Conservation (phyloP, 2,113 vertebrate genomes). For the Pygoscelis antarcticus region DNA sequence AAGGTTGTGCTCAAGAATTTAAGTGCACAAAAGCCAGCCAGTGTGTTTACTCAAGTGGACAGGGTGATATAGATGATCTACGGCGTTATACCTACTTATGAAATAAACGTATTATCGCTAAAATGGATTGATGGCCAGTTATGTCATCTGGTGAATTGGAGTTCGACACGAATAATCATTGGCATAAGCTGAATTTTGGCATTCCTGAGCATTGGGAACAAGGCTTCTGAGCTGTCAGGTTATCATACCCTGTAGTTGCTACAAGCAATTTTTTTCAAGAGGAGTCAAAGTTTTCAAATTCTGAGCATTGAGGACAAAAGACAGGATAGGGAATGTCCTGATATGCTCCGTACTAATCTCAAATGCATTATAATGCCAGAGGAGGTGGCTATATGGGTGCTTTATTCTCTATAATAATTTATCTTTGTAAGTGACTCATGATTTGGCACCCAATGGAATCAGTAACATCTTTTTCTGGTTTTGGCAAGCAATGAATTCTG, state of each 20-base stretch:
- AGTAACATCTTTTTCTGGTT: neutral
- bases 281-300: neutral
- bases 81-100: rapidly evolving
- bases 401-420: neutral
- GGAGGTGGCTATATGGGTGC: neutral
- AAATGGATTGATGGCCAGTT: neutral
- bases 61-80: neutral
- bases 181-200: neutral
- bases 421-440: neutral
- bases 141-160: neutral
- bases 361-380: neutral
- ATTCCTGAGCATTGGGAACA: rapidly evolving
- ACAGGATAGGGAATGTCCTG: neutral
- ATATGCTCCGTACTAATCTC: rapidly evolving
- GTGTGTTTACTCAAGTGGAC: neutral
- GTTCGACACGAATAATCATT: neutral
- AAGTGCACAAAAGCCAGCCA: neutral
- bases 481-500: neutral
- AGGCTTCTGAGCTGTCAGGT: neutral
- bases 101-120: rapidly evolving
- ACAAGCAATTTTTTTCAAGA: neutral
- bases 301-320: too few relatives aligned
- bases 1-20: neutral
- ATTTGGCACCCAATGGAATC: neutral
- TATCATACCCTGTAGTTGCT: neutral